Conservation (phyloP, 2,113 vertebrate species). For the Galbula dea region DNA sequence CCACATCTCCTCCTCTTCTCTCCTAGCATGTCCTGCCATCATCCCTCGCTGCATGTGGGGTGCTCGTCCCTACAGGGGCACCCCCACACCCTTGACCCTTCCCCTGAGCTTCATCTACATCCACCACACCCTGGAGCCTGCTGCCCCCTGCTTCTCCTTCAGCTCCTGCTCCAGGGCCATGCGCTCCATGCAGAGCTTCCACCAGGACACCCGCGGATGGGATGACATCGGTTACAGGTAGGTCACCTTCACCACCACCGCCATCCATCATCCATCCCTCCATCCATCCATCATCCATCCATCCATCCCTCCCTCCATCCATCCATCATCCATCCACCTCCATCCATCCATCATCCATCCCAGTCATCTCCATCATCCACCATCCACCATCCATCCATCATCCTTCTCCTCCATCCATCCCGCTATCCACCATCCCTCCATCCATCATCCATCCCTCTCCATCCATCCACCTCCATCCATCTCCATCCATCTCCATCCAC, state of each 20-base stretch:
- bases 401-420: too few relatives aligned
- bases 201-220: conserved; percentile 81
- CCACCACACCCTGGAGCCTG: conserved; percentile 83
- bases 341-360: too few relatives aligned
- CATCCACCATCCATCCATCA: too few relatives aligned
- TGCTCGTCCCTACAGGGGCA: conserved; percentile 79
- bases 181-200: conserved; percentile 87
- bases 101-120: conserved; percentile 82
- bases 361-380: too few relatives aligned
- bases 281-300: too few relatives aligned
- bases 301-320: too few relatives aligned
- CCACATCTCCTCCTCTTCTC: neutral
- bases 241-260: neutral
- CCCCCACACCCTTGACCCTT: conserved; percentile 63
- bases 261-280: too few relatives aligned
- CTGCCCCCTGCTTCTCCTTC: conserved; percentile 78
- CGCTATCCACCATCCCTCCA: too few relatives aligned
- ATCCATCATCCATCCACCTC: too few relatives aligned
- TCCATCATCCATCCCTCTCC: too few relatives aligned
- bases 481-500: too few relatives aligned
- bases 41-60: conserved; percentile 86
- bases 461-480: too few relatives aligned
- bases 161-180: conserved; percentile 73
- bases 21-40: conserved; percentile 82
- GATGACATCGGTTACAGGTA: conserved; percentile 91